Evolutionary conservation across 2,113 vertebrate species (phyloP).

Genomic region (Paratilapia polleni): DNA sequence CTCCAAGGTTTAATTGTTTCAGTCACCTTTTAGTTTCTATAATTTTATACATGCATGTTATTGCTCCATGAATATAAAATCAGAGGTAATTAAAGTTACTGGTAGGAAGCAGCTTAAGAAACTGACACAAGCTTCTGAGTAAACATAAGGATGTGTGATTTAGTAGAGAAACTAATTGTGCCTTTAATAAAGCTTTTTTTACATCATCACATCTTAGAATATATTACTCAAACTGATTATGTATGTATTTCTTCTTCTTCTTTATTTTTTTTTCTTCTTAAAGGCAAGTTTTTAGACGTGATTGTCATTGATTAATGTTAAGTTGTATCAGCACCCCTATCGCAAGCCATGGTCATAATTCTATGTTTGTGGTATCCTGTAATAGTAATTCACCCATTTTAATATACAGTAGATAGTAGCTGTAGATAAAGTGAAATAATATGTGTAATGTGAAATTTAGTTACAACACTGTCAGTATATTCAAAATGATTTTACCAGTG

Average conservation of each 20-base stretch:
- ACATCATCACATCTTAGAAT: neutral
- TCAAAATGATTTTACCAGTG: no score
- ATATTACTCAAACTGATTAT: neutral
- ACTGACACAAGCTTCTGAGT: slow-evolving; percentile 10
- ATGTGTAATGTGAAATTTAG: neutral
- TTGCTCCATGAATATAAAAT: slow-evolving; percentile 46
- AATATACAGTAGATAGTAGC: no score
- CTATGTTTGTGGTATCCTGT: neutral
- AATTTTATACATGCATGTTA: slow-evolving; percentile 48
- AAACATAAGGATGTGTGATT: slow-evolving; percentile 15
- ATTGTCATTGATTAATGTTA: neutral
- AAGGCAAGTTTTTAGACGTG: neutral
- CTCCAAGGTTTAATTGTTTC: slow-evolving; percentile 63
- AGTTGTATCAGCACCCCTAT: neutral
- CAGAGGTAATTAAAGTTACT: slow-evolving; percentile 49
- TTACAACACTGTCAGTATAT: no score
- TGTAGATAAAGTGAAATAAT: neutral
- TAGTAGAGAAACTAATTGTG: slow-evolving; percentile 23
- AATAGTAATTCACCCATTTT: no score
- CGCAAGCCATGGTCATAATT: neutral
- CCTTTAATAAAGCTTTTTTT: slow-evolving; percentile 14
- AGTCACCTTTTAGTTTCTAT: slow-evolving; percentile 51
- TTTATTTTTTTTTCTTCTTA: neutral
- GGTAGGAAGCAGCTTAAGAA: slow-evolving; percentile 13
- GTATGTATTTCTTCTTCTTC: no score